Conservation (phyloP, 2,113 vertebrate genomes). For the Sander lucioperca region DNA sequence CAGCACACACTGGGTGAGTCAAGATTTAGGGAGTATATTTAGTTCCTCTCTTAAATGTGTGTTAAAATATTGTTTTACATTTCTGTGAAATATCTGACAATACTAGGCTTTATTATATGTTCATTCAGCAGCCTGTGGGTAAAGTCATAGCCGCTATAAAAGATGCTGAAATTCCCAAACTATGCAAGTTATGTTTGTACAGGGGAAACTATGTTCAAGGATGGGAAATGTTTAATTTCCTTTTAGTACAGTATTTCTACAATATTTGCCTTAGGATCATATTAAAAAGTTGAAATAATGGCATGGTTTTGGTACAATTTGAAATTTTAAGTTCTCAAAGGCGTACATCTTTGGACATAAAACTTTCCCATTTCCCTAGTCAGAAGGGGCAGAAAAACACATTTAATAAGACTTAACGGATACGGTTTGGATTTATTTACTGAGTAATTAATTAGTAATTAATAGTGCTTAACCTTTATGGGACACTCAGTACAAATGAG, state of each 20-base stretch:
- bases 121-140: neutral
- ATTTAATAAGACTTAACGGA: neutral
- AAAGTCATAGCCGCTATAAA: neutral
- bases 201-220: neutral
- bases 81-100: neutral
- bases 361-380: neutral
- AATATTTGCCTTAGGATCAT: neutral
- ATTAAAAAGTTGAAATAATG: neutral
- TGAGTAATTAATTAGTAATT: neutral
- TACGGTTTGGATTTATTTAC: neutral
- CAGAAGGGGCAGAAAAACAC: neutral
- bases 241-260: neutral
- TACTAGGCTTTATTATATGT: neutral
- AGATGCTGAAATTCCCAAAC: neutral
- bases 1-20: slow-evolving; percentile 73
- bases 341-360: neutral
- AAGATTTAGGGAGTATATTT: neutral
- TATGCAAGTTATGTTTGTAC: neutral
- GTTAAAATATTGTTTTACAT: neutral
- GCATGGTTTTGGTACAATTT: neutral
- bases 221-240: neutral
- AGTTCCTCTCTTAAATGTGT: neutral
- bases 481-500: neutral
- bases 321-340: neutral
- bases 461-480: neutral